Conservation (phyloP, 1,140 invertebrate species). For the Drosophila yakuba region DNA sequence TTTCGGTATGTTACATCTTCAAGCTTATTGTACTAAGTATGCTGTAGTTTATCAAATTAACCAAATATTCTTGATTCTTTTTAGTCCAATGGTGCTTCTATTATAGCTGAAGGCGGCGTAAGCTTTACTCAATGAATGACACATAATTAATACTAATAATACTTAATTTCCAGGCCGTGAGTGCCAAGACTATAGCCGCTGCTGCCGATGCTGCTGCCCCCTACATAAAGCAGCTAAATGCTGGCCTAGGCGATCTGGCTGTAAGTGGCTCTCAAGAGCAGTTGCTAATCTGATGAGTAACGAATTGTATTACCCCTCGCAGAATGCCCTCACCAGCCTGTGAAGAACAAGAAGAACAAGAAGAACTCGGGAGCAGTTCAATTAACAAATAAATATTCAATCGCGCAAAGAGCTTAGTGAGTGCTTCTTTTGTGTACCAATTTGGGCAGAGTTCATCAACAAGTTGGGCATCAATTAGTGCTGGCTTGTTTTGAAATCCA, state of each 20-base stretch:
- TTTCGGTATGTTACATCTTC: conserved; percentile 34
- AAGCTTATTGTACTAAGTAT: too few relatives aligned
- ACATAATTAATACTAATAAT: not conserved
- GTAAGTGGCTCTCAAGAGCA: conserved; percentile 30
- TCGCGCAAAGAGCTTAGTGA: conserved; percentile 35
- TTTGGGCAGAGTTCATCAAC: conserved; percentile 58
- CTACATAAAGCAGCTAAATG: conserved; percentile 38
- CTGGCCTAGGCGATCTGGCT: conserved; percentile 35
- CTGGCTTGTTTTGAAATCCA: conserved; percentile 68
- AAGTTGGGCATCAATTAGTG: conserved; percentile 71
- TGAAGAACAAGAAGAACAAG: not conserved
- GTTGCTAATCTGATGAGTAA: conserved; percentile 21
- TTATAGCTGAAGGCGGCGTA: conserved; percentile 42
- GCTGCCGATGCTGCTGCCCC: conserved; percentile 48
- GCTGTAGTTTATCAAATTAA: not conserved
- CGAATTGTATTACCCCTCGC: conserved; percentile 6
- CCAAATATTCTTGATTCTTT: not conserved
- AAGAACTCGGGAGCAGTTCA: conserved; percentile 10
- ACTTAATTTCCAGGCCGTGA: conserved; percentile 24
- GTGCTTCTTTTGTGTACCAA: conserved; percentile 49
- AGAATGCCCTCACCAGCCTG: conserved; percentile 43
- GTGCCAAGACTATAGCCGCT: conserved; percentile 44
- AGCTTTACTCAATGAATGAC: not conserved
- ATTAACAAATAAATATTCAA: conserved; percentile 58
- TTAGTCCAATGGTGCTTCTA: conserved; percentile 37